Evolutionary conservation across 2,888 invertebrate species (phyloP), one percentile per base, ranked within the genome.

Genomic region (Eucriotettix oculatus): DNA sequence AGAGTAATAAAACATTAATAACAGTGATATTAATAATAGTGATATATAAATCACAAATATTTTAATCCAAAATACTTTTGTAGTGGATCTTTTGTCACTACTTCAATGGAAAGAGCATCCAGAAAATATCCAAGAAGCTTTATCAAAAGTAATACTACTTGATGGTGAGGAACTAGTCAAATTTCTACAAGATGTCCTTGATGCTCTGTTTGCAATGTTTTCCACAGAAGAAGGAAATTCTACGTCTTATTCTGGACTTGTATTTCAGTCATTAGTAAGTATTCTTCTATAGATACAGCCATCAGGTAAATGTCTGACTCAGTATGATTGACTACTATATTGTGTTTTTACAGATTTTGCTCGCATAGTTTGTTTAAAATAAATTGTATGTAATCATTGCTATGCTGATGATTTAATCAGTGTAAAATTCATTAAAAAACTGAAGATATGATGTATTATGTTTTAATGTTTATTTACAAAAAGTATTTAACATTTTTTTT

Each of bases 21-120:
- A 29, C 29, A 29, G 29, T 7, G 3, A n/a, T 29, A 29, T 5
- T 7, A 29, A 2, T 29, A n/a, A 29, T 29, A 29, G 2, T 29
- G 29, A 7, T 29, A 29, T 7, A 2, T 29, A 29, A 29, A 29
- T 5, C 29, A 29, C 7, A 29, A 29, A 5, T 29, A 7, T n/a
- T 29, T 29, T 2, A 29, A 2, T 29, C 29, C 2, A 29, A 29
- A 29, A 29, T 29, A 29, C 58, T 60, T 58, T 75, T 74, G 61
- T 74, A 88, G 88, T 86, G 69, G 94, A 96, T 75, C 76, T 96
- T 42, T 74, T 96, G 63, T 90, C 91, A 9, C 74, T 96, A 54
- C 76, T 97, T 3, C 90, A 94, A 72, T 96, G 96, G 96, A 88
- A 91, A 65, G 86, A 88, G 0, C 86, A 88, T 67, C 91, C 91